Base-by-base conservation (phyloP, 2,113 vertebrate genomes). In the Calyptommatus sinebrachiatus region DNA sequence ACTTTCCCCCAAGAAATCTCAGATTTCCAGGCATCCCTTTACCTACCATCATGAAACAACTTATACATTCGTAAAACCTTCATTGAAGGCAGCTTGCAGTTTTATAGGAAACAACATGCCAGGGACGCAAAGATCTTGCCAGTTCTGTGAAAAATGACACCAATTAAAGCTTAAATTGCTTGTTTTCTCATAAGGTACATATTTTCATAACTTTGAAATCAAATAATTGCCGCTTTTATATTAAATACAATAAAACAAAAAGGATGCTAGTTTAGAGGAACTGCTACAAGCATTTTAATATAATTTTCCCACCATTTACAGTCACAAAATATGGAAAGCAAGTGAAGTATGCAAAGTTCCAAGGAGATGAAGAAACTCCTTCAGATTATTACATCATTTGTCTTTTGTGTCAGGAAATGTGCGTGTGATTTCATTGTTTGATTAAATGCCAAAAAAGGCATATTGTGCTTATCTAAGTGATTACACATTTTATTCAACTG, bases 121-220 rank as follows among this genome's bases (percentile, higher is more conserved):
- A 97, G 94, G 94, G 96, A 98, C 97, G 96, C 97, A 97, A 97
- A 95, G 96, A 97, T 96, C 96, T 98, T 97, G 96, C 97, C 96
- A 97, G 95, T 96, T 88, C 92, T 87, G 88, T 98, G 97, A 99
- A 96, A 98, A 98, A 99, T 97, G 94, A 97, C 95, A 95, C 95
- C 97, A 99, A 99, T 99, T 99, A 99, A 97, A 97, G 95, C 95
- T 92, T 94, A 97, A 98, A 98, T 98, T 96, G 97, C 97, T 98
- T 97, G 96, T 98, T 99, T 99, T 96, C 97, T 98, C 97, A 97
- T 97, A 99, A 98, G 96, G 97, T 97, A 96, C 97, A 97, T 97
- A 97, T 99, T 98, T 98, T 97, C 97, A 98, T 99, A 98, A 97
- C 96, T 97, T 95, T 96, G 95, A 97, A 98, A 99, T 99, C 96